These are phyloP conservation scores for Sturmia bella DNA, from an alignment of 2,888 invertebrate genomes.

Conservation along the genomic window DNA sequence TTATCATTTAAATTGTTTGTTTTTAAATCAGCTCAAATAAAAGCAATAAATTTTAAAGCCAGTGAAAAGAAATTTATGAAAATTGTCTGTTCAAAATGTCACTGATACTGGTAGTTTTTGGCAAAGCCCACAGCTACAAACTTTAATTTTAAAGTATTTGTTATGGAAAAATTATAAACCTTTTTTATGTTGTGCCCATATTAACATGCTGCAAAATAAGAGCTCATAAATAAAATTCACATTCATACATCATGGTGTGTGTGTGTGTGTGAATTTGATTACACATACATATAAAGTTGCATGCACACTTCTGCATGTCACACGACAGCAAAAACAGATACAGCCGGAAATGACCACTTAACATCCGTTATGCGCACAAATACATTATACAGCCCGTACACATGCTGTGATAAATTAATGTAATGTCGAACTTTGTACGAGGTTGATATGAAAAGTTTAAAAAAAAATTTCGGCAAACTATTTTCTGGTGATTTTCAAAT, in stretches of 20 bases:
- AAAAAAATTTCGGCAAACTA: too few relatives aligned
- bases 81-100: conserved; percentile 33
- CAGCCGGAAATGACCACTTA: conserved; percentile 42
- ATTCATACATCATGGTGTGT: not conserved
- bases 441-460: too few relatives aligned
- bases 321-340: conserved; percentile 42
- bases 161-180: not conserved
- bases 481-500: too few relatives aligned
- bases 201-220: not conserved
- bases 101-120: conserved; percentile 7
- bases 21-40: conserved; percentile 26
- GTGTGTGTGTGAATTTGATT: conserved; percentile 4
- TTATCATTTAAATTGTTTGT: not conserved
- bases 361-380: conserved; percentile 5
- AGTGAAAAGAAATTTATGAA: conserved; percentile 39
- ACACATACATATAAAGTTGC: conserved; percentile 36
- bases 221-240: conserved; percentile 8
- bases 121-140: not conserved
- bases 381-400: not conserved
- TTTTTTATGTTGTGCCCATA: conserved; percentile 17
- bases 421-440: not conserved
- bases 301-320: conserved; percentile 8
- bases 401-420: not conserved
- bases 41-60: conserved; percentile 22
- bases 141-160: not conserved